Base-by-base conservation (phyloP, 2,797 vertebrate genomes). In the Choloepus didactylus region DNA sequence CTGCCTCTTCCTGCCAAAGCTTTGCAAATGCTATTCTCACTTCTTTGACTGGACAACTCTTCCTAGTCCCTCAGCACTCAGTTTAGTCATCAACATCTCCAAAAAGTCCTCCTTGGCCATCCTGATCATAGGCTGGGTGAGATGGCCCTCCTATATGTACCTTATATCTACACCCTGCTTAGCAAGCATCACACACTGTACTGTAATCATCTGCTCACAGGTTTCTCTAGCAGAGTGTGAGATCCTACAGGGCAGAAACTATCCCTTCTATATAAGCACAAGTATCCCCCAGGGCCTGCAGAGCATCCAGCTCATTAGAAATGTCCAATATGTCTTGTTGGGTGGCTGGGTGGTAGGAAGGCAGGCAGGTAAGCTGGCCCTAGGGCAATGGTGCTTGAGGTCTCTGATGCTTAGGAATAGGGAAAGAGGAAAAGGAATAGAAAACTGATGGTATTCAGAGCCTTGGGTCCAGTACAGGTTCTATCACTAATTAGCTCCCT, bases 1-100 rank as follows among this genome's bases (percentile, higher is more conserved):
- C 31, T 77, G 72, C 25, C 76, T 69, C 60, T 92, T 96, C 62
- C 41, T 79, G 27, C 12, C 60, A 96, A 88, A 73, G 18, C 35
- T 90, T 89, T 81, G 41, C 69, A 94, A 93, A 91, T 18, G 41
- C 31, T 96, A 12, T n/a, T 80, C 16, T 25, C 3, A 1, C 21
- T 81, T 73, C 82, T 77, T 84, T 72, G 4, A 93, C 35, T 54
- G 38, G 44, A 89, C 31, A 73, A 69, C 23, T 59, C 19, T 21
- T 79, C 21, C 25, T 59, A 64, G n/a, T 73, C 11, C 59, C 62
- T 89, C 49, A 49, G 62, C 29, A 56, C 67, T 75, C 49, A 6
- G 60, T 18, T 49, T 49, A 83, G 66, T 85, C 16, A 41, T 70
- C 60, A 88, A 9, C 9, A 62, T 66, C 70, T 82, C 77, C 69